phyloP scores from a whole-genome alignment of 2,888 invertebrate genomes.

The Eupithecia pulchellata region DNA sequence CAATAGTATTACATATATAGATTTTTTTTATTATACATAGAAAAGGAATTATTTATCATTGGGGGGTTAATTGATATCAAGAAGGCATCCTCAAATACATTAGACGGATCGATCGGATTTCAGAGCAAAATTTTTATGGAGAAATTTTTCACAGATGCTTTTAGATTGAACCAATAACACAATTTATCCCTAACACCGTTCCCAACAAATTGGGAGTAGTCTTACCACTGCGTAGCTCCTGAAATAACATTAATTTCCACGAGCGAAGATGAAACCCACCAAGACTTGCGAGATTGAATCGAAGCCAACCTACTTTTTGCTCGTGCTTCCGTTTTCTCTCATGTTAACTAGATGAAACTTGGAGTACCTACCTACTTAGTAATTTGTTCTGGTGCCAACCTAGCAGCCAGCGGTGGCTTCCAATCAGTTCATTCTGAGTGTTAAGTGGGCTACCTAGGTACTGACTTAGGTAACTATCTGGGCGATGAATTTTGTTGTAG shows the following conservation, averaged over 20 bases:
- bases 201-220: constrained; percentile 39
- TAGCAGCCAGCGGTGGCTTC: neutral
- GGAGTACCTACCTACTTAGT: constrained; percentile 43
- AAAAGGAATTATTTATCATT: too few species aligned
- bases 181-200: constrained; percentile 31
- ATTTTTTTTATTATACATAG: too few species aligned
- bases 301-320: constrained; percentile 59
- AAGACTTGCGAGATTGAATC: constrained; percentile 52
- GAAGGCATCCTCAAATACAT: neutral
- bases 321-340: constrained; percentile 13
- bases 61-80: too few species aligned
- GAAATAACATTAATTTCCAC: constrained; percentile 56
- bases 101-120: neutral
- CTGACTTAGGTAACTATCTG: neutral
- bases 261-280: constrained; percentile 39
- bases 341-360: constrained; percentile 20
- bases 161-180: constrained; percentile 21
- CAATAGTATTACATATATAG: too few species aligned
- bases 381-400: constrained; percentile 10
- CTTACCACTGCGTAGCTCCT: constrained; percentile 43
- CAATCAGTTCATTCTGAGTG: neutral
- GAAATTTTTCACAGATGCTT: constrained; percentile 1
- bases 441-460: neutral
- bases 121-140: neutral
- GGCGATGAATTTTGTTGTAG: too few species aligned